Evolutionary conservation across 2,113 vertebrate species (phyloP), one percentile per base, ranked within the genome.

Genomic region (Pseudopodoces humilis): DNA sequence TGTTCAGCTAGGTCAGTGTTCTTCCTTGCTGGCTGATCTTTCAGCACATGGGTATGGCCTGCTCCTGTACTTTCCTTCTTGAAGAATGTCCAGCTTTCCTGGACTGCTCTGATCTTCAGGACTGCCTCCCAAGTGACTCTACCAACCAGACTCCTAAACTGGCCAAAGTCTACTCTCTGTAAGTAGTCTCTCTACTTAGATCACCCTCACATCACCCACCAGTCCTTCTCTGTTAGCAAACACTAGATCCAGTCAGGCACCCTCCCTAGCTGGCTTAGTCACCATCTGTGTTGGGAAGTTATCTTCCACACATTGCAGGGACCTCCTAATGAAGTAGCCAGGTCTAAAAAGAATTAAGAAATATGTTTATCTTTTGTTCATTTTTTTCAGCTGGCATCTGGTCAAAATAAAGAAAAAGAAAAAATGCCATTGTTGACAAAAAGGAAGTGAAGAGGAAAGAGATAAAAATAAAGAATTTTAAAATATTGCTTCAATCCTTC

Each of bases 191-290:
- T 39, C 39, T 39, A 39, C 39, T 39, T 39, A 39, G 11, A 39
- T 39, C 39, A 39, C 39, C n/a, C n/a, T 68, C 53, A 43, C 6
- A 35, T 33, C 25, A 49, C 9, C 39, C 60, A 76, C 6, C 18
- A 35, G 35, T 65, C 13, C 15, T 60, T 60, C 82, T 60, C 30
- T 55, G 25, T 35, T 60, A n/a, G 35, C 46, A 24, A 86, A 28
- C 52, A 53, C 6, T 25, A 68, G 7, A 46, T 37, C n/a, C 47
- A 55, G 25, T 16, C 9, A 13, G 15, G 6, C 0, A 0, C 30
- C 10, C 46, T 80, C 18, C 15, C 15, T 33, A 37, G 18, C 0
- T 86, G 53, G 6, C 15, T 35, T 46, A 43, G 31, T 18, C 22
- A 62, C 35, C 46, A 43, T 5, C 41, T 68, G 13, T 30, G 19